These are phyloP conservation scores for Chionis minor DNA, from an alignment of 2,113 vertebrate species.

Conservation along the genomic window DNA sequence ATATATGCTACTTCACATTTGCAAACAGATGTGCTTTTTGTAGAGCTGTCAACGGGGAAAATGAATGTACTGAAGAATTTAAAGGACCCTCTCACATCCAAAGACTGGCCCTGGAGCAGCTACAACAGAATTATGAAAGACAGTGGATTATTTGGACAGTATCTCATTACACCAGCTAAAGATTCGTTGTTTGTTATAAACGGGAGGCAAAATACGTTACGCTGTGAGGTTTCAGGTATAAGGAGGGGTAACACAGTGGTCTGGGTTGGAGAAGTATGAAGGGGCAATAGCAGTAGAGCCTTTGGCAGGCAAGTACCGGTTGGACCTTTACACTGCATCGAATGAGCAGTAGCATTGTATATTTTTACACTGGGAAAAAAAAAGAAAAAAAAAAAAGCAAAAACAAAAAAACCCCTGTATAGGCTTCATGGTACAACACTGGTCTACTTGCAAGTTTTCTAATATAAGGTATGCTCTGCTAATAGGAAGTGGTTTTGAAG, in stretches of 20 bases:
- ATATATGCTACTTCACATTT: constrained; percentile 81
- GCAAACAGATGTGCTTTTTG: constrained; percentile 84
- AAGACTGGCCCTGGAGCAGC: constrained; percentile 84
- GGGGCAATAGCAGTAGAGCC: constrained; percentile 20
- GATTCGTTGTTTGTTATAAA: constrained; percentile 90
- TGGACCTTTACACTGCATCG: constrained; percentile 58
- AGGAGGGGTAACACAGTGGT: constrained; percentile 87
- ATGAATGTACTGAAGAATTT: constrained; percentile 80
- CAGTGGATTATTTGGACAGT: constrained; percentile 93
- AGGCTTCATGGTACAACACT: constrained; percentile 78
- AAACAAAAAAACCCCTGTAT: constrained; percentile 56
- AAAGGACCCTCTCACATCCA: constrained; percentile 79
- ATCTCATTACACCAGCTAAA: constrained; percentile 86
- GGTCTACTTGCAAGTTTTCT: constrained; percentile 78
- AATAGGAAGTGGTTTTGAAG: constrained; percentile 51
- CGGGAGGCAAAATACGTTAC: constrained; percentile 84
- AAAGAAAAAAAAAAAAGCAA: not conserved
- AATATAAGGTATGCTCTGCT: constrained; percentile 67
- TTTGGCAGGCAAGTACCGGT: constrained; percentile 20
- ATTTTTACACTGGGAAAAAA: constrained; percentile 77
- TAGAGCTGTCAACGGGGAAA: constrained; percentile 85
- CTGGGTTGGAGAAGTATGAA: constrained; percentile 97
- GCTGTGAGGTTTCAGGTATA: constrained; percentile 91
- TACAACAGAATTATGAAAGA: constrained; percentile 85
- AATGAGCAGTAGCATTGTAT: constrained; percentile 71